These are phyloP conservation scores for Callimorpha dominula DNA, from an alignment of 2,888 invertebrate species.

Conservation along the genomic window DNA sequence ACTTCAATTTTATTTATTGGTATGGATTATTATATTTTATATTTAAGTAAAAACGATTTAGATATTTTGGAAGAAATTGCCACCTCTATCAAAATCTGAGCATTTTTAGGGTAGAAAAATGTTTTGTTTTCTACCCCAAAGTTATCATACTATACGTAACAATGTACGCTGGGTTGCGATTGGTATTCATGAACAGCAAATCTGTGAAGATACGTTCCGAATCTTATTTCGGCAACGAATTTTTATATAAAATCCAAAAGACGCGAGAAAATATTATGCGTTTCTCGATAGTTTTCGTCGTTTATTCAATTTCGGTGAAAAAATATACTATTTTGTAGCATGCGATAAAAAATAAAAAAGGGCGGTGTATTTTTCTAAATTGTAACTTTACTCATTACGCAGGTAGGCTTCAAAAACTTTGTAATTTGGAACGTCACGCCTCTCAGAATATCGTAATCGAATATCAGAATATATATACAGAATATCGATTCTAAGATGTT, in stretches of 20 bases:
- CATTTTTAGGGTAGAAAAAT: no score
- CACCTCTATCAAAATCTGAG: no score
- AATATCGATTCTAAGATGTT: no score
- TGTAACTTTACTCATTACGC: no score
- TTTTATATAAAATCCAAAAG: conserved; percentile 43
- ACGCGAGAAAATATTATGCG: conserved; percentile 45
- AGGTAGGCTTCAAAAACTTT: no score
- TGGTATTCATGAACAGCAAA: conserved; percentile 55
- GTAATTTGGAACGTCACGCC: no score
- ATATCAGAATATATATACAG: no score
- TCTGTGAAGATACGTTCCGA: conserved; percentile 51
- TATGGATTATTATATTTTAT: no score
- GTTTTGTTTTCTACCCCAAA: not conserved
- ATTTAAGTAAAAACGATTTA: no score
- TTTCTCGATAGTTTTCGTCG: conserved; percentile 42
- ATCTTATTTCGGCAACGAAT: conserved; percentile 46
- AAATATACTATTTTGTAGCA: conserved; percentile 19
- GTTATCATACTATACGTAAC: conserved; percentile 30
- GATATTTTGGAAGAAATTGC: no score
- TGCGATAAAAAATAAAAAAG: not conserved
- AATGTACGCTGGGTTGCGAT: conserved; percentile 30
- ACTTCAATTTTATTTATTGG: no score
- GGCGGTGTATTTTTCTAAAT: not conserved
- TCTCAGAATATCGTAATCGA: no score
- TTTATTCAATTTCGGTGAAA: conserved; percentile 43